Conservation (phyloP, 2,113 vertebrate species). For the Triplophysa siluroides region DNA sequence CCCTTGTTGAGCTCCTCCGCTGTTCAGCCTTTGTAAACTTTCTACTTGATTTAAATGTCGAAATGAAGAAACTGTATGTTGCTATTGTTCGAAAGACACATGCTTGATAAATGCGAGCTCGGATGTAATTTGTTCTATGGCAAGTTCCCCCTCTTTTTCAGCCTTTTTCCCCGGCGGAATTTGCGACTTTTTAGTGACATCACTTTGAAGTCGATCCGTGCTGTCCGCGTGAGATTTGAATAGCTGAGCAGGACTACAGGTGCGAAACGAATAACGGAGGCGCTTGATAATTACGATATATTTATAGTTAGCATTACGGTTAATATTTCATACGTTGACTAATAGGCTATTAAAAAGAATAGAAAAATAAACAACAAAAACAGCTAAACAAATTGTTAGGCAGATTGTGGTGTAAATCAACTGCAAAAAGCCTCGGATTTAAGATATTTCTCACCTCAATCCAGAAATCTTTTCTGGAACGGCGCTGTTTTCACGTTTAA, state of each 20-base stretch:
- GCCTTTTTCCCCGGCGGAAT: not conserved
- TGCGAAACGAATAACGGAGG: constrained; percentile 46
- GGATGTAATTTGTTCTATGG: not conserved
- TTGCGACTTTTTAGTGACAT: constrained; percentile 26
- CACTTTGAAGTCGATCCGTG: constrained; percentile 64
- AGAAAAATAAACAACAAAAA: too few species aligned
- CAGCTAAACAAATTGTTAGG: too few species aligned
- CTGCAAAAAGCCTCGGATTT: too few species aligned
- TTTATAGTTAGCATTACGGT: not conserved
- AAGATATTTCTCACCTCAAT: too few species aligned
- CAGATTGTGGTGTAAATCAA: too few species aligned
- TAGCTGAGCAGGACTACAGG: constrained; percentile 28
- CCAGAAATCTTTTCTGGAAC: too few species aligned
- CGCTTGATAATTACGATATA: not conserved
- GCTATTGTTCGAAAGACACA: constrained; percentile 62
- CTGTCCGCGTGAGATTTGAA: constrained; percentile 14
- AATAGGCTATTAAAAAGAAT: too few species aligned
- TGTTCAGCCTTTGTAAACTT: constrained; percentile 75
- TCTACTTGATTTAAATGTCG: constrained; percentile 62
- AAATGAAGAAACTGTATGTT: constrained; percentile 43
- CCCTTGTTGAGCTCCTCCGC: constrained; percentile 73
- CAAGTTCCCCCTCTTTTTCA: not conserved
- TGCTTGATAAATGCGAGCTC: constrained; percentile 26
- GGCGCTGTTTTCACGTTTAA: too few species aligned
- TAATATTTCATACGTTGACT: not conserved